Evolutionary conservation across 2,113 vertebrate species (phyloP).

Genomic region (Murina feae): DNA sequence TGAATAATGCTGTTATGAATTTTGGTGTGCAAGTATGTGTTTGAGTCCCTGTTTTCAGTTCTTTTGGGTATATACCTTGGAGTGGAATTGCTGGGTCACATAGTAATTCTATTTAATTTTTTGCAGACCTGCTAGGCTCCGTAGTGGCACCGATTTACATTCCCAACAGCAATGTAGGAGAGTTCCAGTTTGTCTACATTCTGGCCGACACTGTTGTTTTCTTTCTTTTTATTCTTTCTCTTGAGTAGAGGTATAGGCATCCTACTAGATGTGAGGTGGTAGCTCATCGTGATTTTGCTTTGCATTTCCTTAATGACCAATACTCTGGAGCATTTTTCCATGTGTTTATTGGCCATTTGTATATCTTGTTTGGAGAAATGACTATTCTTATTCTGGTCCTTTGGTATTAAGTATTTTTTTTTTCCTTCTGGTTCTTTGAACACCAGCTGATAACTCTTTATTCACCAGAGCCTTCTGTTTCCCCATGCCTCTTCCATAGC

Average conservation of each 20-base stretch:
- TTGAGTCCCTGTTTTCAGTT: background rate
- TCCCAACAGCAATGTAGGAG: background rate
- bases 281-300: background rate
- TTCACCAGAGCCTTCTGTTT: background rate
- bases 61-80: background rate
- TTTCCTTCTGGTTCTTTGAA: background rate
- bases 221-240: background rate
- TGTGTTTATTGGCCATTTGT: background rate
- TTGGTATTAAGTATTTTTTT: background rate
- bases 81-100: background rate
- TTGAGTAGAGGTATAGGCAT: background rate
- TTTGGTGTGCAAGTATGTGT: background rate
- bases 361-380: background rate
- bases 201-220: background rate
- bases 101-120: background rate
- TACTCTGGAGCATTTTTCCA: background rate
- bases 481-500: fast-evolving
- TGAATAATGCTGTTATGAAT: background rate
- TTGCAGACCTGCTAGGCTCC: background rate
- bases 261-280: background rate
- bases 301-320: background rate
- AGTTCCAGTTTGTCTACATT: background rate
- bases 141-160: background rate
- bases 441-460: background rate
- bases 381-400: background rate